Conservation (phyloP, 2,888 invertebrate species). For the Onthophagus sagittarius region DNA sequence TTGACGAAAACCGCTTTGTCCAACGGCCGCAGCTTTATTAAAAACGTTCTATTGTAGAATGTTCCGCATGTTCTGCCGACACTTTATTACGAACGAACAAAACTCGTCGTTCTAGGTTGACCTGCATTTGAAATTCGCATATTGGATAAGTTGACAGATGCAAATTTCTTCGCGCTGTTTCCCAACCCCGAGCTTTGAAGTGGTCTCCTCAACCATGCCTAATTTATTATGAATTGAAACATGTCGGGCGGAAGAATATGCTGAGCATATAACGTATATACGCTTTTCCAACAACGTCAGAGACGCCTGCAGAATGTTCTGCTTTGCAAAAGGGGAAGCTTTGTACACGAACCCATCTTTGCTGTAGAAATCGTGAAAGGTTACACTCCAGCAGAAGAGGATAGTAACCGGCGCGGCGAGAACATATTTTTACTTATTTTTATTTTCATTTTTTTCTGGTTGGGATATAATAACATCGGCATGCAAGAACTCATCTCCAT, state of each 20-base stretch:
- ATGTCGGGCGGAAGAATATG: slow-evolving; percentile 15
- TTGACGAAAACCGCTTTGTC: not conserved
- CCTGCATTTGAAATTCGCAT: slow-evolving; percentile 13
- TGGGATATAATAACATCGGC: not conserved
- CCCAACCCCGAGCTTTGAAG: slow-evolving; percentile 9
- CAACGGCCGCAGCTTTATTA: not conserved
- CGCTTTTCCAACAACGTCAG: not conserved
- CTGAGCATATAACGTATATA: slow-evolving; percentile 5
- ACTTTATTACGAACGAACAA: not conserved
- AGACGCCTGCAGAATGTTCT: not conserved
- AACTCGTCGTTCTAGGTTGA: not conserved
- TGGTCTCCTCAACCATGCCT: slow-evolving; percentile 6
- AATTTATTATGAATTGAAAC: slow-evolving; percentile 21
- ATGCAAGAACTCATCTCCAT: not conserved
- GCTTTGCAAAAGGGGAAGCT: not conserved
- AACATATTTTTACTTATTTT: not conserved
- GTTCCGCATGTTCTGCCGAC: not conserved
- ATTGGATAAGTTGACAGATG: slow-evolving; percentile 17
- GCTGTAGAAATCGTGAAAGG: not conserved
- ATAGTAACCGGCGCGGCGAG: not conserved
- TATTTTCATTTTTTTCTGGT: not conserved
- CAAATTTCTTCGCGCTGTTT: slow-evolving; percentile 15
- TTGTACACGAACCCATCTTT: not conserved
- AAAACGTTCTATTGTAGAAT: not conserved
- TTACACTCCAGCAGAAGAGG: not conserved